These are phyloP conservation scores for Hartigia nigra DNA, from an alignment of 2,888 invertebrate genomes.

Conservation along the genomic window DNA sequence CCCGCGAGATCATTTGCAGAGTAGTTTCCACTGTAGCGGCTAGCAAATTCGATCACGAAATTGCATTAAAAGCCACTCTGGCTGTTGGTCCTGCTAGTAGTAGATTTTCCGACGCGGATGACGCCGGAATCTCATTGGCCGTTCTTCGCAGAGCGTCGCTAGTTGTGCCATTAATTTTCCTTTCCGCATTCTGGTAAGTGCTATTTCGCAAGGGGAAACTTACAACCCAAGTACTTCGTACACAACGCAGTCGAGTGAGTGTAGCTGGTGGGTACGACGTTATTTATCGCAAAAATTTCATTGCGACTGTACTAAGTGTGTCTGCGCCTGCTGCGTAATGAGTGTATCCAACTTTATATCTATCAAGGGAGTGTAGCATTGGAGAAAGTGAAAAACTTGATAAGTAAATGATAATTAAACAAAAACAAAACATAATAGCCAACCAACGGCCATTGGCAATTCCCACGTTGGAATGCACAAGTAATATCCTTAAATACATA, in stretches of 20 bases:
- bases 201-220: constrained; percentile 41
- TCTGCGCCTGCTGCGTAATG: background rate
- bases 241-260: background rate
- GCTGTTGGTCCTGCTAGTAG: background rate
- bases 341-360: background rate
- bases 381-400: background rate
- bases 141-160: constrained; percentile 49
- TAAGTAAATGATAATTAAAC: background rate
- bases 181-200: constrained; percentile 50
- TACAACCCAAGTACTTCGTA: background rate
- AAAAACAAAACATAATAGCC: background rate
- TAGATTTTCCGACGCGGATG: background rate
- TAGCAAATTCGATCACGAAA: constrained; percentile 47
- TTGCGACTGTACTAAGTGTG: background rate
- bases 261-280: background rate
- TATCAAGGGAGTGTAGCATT: background rate
- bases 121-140: background rate
- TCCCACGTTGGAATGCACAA: background rate
- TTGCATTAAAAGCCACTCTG: constrained; percentile 56
- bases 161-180: constrained; percentile 50
- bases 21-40: constrained; percentile 30
- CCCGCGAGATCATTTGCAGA: constrained; percentile 44
- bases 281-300: background rate
- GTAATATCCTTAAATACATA: background rate
- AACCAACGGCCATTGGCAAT: background rate